Evolutionary conservation across 2,797 vertebrate species (phyloP).

Genomic region (Mycteria americana): DNA sequence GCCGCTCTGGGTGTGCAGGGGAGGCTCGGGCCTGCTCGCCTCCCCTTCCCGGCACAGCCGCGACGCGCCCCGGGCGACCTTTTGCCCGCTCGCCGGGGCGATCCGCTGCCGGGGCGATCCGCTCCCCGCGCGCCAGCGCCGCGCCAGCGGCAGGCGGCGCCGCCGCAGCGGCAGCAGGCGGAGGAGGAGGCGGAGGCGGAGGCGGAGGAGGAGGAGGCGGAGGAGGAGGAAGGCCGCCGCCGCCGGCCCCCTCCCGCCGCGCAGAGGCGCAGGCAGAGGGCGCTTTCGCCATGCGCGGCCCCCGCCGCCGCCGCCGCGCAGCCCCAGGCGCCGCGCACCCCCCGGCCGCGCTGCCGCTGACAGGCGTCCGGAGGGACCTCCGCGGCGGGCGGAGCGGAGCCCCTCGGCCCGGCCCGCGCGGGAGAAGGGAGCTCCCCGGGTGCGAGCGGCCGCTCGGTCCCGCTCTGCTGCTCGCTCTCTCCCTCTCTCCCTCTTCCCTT

Average conservation of each 20-base stretch:
- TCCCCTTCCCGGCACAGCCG: background rate
- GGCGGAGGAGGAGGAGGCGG: background rate
- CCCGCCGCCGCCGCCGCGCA: conserved; percentile 43
- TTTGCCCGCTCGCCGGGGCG: background rate
- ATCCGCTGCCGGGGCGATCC: background rate
- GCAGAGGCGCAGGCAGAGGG: conserved; percentile 74
- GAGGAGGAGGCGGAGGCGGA: background rate
- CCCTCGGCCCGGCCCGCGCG: background rate
- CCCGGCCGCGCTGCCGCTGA: background rate
- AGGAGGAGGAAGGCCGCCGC: too few species aligned
- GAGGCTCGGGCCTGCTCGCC: background rate
- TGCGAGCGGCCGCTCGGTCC: background rate
- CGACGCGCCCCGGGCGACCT: background rate
- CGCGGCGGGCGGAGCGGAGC: background rate
- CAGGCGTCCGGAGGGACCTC: background rate
- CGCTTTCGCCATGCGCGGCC: conserved; percentile 73
- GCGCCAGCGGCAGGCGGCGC: background rate
- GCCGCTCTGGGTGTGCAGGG: background rate
- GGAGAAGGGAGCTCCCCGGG: background rate
- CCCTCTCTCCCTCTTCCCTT: background rate
- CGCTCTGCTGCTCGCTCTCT: background rate
- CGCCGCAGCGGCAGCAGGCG: background rate
- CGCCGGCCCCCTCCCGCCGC: conserved; percentile 57
- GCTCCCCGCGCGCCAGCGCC: background rate
- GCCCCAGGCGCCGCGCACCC: conserved; percentile 27